phyloP scores from a whole-genome alignment of 2,113 vertebrate genomes.

The Campylomormyrus numenius region DNA sequence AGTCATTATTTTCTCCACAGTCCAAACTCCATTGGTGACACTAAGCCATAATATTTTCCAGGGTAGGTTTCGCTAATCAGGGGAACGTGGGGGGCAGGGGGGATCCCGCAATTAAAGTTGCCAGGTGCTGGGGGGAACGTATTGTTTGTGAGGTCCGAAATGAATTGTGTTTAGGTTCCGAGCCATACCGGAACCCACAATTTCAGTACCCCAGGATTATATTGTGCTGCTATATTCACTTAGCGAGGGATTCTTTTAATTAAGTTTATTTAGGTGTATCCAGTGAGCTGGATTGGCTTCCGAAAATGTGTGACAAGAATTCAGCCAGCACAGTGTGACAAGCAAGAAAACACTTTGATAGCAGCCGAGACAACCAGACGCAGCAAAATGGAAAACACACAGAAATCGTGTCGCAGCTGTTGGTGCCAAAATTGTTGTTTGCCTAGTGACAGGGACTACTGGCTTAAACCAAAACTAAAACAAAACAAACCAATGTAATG shows the following conservation, averaged over 20 bases:
- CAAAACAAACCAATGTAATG: background rate
- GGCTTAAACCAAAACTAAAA: background rate
- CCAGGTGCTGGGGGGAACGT: background rate
- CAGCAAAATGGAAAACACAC: background rate
- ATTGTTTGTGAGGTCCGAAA: background rate
- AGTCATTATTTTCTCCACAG: background rate
- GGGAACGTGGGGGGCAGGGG: background rate
- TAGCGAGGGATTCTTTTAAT: background rate
- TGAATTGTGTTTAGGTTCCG: background rate
- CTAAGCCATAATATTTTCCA: background rate
- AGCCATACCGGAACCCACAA: background rate
- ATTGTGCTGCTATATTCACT: background rate
- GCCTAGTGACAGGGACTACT: background rate
- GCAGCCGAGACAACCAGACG: background rate
- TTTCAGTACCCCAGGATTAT: background rate
- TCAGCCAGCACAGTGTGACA: background rate
- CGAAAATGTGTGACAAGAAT: background rate
- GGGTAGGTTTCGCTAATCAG: background rate
- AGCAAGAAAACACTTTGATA: background rate
- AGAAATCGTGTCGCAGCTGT: background rate
- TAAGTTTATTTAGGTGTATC: background rate
- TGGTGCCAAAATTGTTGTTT: background rate
- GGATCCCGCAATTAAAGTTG: background rate
- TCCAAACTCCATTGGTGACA: background rate
- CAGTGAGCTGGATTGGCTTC: background rate